A percentile compares a stretch with the other conserved stretches of the same genome.
phyloP scores from a whole-genome alignment of 2,888 invertebrate genomes.

The Flabesymbios commensalis region DNA sequence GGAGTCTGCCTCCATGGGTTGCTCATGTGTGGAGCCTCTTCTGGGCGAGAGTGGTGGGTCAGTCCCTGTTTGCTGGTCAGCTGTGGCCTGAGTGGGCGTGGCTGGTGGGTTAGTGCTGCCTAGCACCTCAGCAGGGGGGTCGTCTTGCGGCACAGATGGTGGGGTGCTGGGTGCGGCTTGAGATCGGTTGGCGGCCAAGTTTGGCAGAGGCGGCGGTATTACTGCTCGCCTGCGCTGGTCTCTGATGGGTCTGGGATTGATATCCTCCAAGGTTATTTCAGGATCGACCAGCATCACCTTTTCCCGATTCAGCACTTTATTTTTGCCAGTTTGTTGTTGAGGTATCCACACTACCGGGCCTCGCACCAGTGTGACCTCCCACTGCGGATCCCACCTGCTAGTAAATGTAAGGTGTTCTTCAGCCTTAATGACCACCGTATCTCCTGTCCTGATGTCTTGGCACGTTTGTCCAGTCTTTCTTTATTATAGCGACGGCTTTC shows the following conservation, averaged over 20 bases:
- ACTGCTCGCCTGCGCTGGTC: background rate
- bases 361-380: conserved; percentile 1
- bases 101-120: too few relatives aligned
- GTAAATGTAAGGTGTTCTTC: conserved; percentile 6
- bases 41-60: too few relatives aligned
- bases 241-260: background rate
- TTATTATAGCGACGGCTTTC: background rate
- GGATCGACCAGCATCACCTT: conserved; percentile 1
- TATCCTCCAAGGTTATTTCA: background rate
- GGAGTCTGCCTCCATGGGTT: too few relatives aligned
- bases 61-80: too few relatives aligned
- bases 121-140: too few relatives aligned
- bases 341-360: background rate
- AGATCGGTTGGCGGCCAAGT: too few relatives aligned
- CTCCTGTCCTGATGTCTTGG: background rate
- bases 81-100: too few relatives aligned
- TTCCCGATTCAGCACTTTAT: background rate
- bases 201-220: too few relatives aligned
- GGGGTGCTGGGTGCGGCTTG: too few relatives aligned
- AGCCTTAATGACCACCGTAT: conserved; percentile 1
- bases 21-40: too few relatives aligned
- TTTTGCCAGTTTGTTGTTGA: background rate
- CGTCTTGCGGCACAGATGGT: too few relatives aligned
- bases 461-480: background rate
- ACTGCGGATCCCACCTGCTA: conserved; percentile 12